These are phyloP conservation scores for Eristalis intricaria DNA, from an alignment of 2,888 invertebrate genomes.

Conservation along the genomic window DNA sequence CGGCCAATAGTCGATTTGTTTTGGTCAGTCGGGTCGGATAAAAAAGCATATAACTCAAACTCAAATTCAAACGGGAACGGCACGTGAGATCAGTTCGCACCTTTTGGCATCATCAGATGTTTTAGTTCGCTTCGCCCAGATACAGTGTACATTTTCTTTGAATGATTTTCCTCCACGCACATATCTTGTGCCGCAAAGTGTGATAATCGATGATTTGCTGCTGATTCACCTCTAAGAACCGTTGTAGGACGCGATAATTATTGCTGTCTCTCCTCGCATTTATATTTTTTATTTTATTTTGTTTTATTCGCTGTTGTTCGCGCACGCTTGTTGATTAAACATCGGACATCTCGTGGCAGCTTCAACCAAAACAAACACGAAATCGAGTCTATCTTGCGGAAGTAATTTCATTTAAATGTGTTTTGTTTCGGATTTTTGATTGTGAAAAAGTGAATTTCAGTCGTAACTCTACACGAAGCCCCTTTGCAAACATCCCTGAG, in stretches of 20 bases:
- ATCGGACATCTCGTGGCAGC: slow-evolving; percentile 7
- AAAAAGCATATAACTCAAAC: slow-evolving; percentile 34
- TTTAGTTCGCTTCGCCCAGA: slow-evolving; percentile 13
- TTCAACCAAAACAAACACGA: neutral
- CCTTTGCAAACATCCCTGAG: neutral
- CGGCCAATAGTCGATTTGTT: slow-evolving; percentile 69
- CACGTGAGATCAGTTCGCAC: slow-evolving; percentile 55
- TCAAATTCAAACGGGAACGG: slow-evolving; percentile 15
- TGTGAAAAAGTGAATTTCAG: neutral
- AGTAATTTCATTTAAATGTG: slow-evolving; percentile 1
- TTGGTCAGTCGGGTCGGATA: slow-evolving; percentile 67
- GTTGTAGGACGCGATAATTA: slow-evolving; percentile 1
- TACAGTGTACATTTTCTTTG: slow-evolving; percentile 1
- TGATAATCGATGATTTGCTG: slow-evolving; percentile 46
- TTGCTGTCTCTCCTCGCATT: neutral
- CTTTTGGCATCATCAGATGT: slow-evolving; percentile 48
- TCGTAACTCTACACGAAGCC: neutral
- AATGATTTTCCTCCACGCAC: neutral
- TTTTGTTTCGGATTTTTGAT: neutral
- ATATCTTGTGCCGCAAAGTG: slow-evolving; percentile 6
- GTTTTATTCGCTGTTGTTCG: slow-evolving; percentile 31
- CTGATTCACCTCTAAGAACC: slow-evolving; percentile 5
- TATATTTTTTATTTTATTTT: slow-evolving; percentile 25
- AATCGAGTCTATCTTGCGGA: slow-evolving; percentile 16
- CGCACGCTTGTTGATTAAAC: slow-evolving; percentile 44